phyloP scores from a whole-genome alignment of 1,140 invertebrate species.

The Habropoda laboriosa region DNA sequence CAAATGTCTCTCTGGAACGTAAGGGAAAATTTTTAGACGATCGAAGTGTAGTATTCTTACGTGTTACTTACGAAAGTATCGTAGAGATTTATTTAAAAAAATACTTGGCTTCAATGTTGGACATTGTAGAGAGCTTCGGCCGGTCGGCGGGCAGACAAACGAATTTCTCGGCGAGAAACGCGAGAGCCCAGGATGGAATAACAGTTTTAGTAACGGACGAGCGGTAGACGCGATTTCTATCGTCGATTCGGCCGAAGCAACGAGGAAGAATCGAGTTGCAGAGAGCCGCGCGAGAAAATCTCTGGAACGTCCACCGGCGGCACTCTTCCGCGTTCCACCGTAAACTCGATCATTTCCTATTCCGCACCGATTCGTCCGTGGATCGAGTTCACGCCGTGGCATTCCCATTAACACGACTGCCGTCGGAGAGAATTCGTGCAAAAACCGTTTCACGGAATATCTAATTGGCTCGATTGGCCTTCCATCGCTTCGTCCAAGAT shows the following conservation, averaged over 20 bases:
- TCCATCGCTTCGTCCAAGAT: no score
- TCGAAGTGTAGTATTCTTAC: no score
- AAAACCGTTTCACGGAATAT: neutral
- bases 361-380: conserved; percentile 30
- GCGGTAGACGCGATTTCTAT: neutral
- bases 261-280: conserved; percentile 26
- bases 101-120: neutral
- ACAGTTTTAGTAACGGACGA: conserved; percentile 25
- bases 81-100: no score
- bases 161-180: neutral
- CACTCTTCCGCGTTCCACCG: conserved; percentile 45
- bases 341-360: conserved; percentile 37
- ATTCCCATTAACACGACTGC: neutral
- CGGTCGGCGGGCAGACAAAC: neutral
- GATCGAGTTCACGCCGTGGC: conserved; percentile 12
- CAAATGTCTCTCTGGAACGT: no score
- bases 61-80: no score
- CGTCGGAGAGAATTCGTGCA: neutral
- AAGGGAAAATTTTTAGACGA: no score
- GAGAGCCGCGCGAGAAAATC: conserved; percentile 20
- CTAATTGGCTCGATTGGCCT: neutral
- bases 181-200: neutral
- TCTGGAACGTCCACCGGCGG: conserved; percentile 1
- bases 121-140: no score
- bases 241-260: conserved; percentile 16